A percentile compares a stretch with the other conserved stretches of the same genome.
These are phyloP conservation scores for Tetrao urogallus DNA, from an alignment of 2,113 vertebrate species.

Conservation along the genomic window DNA sequence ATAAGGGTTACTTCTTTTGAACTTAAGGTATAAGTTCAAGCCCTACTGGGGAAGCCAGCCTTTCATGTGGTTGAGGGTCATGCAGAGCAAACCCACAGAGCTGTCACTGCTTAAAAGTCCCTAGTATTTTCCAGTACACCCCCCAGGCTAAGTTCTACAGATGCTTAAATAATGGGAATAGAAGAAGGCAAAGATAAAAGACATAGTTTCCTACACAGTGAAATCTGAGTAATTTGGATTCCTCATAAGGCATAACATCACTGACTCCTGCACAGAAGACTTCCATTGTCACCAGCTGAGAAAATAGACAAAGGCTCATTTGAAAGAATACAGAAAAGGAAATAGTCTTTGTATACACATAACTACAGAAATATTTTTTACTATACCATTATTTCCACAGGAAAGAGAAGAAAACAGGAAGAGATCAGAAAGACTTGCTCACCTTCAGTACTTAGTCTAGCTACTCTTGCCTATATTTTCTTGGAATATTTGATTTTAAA, in stretches of 20 bases:
- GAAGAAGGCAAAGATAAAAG: not conserved
- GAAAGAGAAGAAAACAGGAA: not conserved
- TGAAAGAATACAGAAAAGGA: not conserved
- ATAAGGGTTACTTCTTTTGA: not conserved
- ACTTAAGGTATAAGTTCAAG: not conserved
- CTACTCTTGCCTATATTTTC: not conserved
- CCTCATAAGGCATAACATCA: not conserved
- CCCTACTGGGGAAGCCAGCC: not conserved
- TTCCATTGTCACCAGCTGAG: not conserved
- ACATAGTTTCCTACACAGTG: not conserved
- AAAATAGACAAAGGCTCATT: not conserved
- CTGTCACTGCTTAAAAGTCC: not conserved
- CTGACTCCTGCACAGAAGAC: not conserved
- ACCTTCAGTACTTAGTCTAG: not conserved
- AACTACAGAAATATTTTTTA: not conserved
- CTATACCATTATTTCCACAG: not conserved
- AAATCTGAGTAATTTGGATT: not conserved
- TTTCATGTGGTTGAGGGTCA: not conserved
- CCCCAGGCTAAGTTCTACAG: not conserved
- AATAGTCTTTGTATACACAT: not conserved
- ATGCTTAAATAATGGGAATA: not conserved
- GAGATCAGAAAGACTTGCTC: not conserved
- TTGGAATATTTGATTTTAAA: not conserved
- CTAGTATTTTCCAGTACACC: not conserved
- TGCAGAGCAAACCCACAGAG: not conserved